Evolutionary conservation across 2,113 vertebrate genomes (phyloP).

Genomic region (Ifrita kowaldi): DNA sequence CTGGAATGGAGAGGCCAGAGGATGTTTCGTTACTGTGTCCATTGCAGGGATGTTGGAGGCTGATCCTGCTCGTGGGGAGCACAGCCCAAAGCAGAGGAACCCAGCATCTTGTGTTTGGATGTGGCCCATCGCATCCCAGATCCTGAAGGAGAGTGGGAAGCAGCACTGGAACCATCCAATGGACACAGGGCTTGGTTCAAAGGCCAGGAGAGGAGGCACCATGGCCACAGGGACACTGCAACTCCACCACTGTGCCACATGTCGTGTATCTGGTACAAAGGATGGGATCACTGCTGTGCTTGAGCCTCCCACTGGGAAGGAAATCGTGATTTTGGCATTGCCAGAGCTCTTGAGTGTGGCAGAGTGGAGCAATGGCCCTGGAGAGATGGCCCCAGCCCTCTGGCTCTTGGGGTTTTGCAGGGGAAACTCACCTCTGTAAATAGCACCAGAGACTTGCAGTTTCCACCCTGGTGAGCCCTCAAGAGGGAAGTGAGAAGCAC

Average conservation of each 20-base stretch:
- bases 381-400: not conserved
- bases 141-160: not conserved
- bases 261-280: fast-evolving
- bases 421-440: slow-evolving; percentile 39
- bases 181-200: fast-evolving
- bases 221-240: fast-evolving
- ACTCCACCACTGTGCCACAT: fast-evolving
- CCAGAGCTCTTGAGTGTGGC: not conserved
- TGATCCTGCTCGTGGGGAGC: not conserved
- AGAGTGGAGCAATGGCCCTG: not conserved
- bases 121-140: not conserved
- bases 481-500: slow-evolving; percentile 55
- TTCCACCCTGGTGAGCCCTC: not conserved
- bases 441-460: slow-evolving; percentile 32
- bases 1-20: not conserved
- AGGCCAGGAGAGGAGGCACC: not conserved
- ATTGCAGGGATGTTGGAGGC: fast-evolving
- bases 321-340: fast-evolving
- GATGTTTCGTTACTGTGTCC: not conserved
- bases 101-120: not conserved
- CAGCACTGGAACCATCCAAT: fast-evolving
- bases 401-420: not conserved
- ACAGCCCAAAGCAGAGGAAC: not conserved
- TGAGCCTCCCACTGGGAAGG: not conserved
- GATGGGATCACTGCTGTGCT: not conserved